These are phyloP conservation scores for Clanis bilineata DNA, from an alignment of 2,888 invertebrate genomes.

Conservation along the genomic window DNA sequence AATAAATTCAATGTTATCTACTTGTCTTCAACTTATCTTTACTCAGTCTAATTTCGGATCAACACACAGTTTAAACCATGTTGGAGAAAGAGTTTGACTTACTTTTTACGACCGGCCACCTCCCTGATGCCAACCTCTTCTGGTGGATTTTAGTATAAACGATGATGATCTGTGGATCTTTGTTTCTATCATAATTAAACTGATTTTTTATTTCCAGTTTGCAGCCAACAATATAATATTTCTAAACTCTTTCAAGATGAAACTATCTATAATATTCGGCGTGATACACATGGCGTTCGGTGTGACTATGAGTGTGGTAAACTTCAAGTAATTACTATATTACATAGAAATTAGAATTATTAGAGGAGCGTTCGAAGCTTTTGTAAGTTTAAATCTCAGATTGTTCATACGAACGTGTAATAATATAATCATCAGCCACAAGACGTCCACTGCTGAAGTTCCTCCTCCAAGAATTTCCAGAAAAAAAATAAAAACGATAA, in stretches of 20 bases:
- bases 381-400: slow-evolving; percentile 19
- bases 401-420: no score
- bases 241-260: slow-evolving; percentile 89
- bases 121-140: no score
- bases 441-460: no score
- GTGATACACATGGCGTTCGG: slow-evolving; percentile 89
- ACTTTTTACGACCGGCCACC: no score
- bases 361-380: slow-evolving; percentile 29
- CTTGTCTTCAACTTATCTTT: no score
- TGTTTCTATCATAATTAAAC: not conserved
- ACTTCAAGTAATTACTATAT: slow-evolving; percentile 82
- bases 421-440: no score
- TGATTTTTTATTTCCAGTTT: slow-evolving; percentile 56
- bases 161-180: not conserved
- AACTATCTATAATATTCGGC: slow-evolving; percentile 87
- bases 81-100: no score
- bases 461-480: no score
- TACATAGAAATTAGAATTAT: slow-evolving; percentile 69
- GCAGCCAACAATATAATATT: slow-evolving; percentile 86
- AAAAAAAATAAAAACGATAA: no score
- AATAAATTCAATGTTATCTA: no score
- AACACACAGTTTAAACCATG: no score
- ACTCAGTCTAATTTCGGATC: no score
- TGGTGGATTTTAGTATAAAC: not conserved
- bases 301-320: slow-evolving; percentile 84